phyloP scores from a whole-genome alignment of 2,113 vertebrate genomes.

The Enhydra lutris region DNA sequence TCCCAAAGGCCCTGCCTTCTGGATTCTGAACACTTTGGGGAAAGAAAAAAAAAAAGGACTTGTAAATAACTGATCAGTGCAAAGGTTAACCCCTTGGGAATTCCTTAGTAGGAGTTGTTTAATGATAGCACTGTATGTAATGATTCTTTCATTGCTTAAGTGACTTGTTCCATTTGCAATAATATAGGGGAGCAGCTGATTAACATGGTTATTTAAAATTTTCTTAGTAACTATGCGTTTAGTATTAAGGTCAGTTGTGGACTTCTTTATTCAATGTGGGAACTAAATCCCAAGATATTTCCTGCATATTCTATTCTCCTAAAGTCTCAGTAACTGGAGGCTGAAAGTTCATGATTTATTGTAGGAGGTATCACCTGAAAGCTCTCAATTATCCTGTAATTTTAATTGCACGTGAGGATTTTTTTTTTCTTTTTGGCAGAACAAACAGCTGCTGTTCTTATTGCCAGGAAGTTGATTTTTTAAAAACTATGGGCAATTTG shows the following conservation, averaged over 20 bases:
- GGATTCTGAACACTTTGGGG: not conserved
- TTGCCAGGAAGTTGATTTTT: not conserved
- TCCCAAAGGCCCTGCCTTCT: not conserved
- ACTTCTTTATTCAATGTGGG: not conserved
- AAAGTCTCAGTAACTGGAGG: not conserved
- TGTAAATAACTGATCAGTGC: not conserved
- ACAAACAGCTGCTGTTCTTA: not conserved
- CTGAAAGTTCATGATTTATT: conserved; percentile 9
- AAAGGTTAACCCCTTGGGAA: not conserved
- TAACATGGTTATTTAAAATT: not conserved
- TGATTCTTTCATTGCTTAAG: not conserved
- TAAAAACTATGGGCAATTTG: not conserved
- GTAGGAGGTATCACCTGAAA: not conserved
- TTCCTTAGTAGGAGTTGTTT: not conserved
- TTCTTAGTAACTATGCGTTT: not conserved
- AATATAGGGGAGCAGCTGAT: not conserved
- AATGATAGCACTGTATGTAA: not conserved
- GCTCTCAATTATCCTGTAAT: not conserved
- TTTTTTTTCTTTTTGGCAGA: not conserved
- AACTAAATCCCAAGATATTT: not conserved
- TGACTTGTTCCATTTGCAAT: not conserved
- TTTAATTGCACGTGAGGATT: not conserved
- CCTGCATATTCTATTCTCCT: not conserved
- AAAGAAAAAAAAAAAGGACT: not conserved
- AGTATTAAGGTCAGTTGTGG: not conserved